A percentile compares a stretch with the other conserved stretches of the same genome.
These are phyloP conservation scores for Leuciscus waleckii DNA, from an alignment of 2,797 vertebrate species.

Conservation along the genomic window DNA sequence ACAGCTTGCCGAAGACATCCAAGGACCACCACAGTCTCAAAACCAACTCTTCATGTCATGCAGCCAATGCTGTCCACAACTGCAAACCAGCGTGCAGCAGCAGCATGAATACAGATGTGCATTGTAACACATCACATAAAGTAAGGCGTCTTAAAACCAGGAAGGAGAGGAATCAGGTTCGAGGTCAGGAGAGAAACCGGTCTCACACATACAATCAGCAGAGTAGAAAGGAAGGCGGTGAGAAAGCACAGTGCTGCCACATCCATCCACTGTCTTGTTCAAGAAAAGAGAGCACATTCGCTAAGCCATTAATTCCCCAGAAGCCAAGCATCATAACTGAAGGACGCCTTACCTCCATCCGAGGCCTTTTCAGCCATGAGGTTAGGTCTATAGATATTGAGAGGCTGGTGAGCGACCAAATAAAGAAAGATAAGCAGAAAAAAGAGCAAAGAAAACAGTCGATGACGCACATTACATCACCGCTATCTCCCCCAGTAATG, in stretches of 20 bases:
- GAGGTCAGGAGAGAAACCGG: slow-evolving; percentile 52
- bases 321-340: slow-evolving; percentile 85
- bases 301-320: slow-evolving; percentile 60
- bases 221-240: slow-evolving; percentile 52
- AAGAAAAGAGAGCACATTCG: slow-evolving; percentile 57
- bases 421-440: slow-evolving; percentile 50
- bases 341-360: slow-evolving; percentile 82
- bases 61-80: slow-evolving; percentile 18
- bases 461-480: background rate
- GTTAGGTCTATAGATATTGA: slow-evolving; percentile 89
- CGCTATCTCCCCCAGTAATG: slow-evolving; percentile 17
- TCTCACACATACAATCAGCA: slow-evolving; percentile 35
- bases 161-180: slow-evolving; percentile 73
- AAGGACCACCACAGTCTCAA: slow-evolving; percentile 55
- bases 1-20: slow-evolving; percentile 49
- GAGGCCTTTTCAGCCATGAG: slow-evolving; percentile 87
- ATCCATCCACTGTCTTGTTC: slow-evolving; percentile 48
- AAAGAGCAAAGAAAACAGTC: slow-evolving; percentile 47
- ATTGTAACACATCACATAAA: slow-evolving; percentile 55
- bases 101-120: slow-evolving; percentile 39
- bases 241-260: slow-evolving; percentile 53
- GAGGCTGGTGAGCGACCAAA: slow-evolving; percentile 77
- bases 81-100: slow-evolving; percentile 41
- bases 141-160: slow-evolving; percentile 75
- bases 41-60: slow-evolving; percentile 41